Evolutionary conservation across 2,113 vertebrate species (phyloP).

Genomic region (Cranoglanis bouderius): DNA sequence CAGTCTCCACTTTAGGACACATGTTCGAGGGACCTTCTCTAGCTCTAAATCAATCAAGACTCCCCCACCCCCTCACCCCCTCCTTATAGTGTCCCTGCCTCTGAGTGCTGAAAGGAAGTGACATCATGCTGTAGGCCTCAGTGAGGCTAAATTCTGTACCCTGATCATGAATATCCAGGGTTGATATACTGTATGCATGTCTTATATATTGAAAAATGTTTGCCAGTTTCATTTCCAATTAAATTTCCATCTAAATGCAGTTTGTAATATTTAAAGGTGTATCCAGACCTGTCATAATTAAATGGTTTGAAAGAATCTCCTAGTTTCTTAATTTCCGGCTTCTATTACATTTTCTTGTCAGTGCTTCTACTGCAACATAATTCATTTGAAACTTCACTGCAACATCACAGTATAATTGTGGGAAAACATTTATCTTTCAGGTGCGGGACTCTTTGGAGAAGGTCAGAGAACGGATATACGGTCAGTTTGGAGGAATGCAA

Average conservation of each 20-base stretch:
- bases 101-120: neutral
- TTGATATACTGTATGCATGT: neutral
- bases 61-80: too few species aligned
- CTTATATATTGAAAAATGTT: neutral
- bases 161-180: neutral
- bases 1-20: neutral
- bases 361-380: neutral
- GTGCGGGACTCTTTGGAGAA: constrained; percentile 96
- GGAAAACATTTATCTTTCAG: constrained; percentile 63
- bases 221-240: neutral
- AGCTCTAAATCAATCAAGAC: neutral
- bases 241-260: neutral
- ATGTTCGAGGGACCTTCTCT: neutral
- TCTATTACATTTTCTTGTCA: neutral
- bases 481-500: constrained; percentile 94
- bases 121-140: neutral
- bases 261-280: neutral
- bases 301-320: neutral
- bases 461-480: constrained; percentile 91
- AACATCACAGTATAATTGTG: neutral
- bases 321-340: neutral
- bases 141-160: too few species aligned
- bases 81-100: neutral
- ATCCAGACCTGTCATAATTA: neutral
- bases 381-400: neutral